Percentiles rank a stretch among this genome's conserved stretches.
Evolutionary conservation across 2,797 vertebrate species (phyloP).

Genomic region (Mormyrus hasselquistii): DNA sequence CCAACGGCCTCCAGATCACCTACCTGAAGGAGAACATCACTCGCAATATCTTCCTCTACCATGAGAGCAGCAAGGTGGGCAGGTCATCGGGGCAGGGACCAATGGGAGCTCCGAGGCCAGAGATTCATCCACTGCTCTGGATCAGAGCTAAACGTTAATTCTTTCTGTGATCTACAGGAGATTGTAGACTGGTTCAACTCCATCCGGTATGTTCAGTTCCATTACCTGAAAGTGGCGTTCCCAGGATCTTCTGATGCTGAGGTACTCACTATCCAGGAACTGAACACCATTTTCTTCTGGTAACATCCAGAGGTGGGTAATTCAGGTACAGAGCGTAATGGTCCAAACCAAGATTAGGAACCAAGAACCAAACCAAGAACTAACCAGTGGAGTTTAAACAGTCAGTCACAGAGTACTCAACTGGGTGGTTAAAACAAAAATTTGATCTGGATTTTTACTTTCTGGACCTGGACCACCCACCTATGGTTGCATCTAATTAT

Average conservation of each 20-base stretch:
- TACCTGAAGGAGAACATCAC: conserved; percentile 85
- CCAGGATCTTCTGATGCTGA: conserved; percentile 74
- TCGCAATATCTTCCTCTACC: conserved; percentile 83
- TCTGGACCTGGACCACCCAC: neutral
- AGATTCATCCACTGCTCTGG: neutral
- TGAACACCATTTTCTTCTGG: neutral
- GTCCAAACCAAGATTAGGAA: neutral
- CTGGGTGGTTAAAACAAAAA: neutral
- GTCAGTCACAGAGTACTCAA: neutral
- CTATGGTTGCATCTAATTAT: neutral
- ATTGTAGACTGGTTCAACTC: conserved; percentile 86
- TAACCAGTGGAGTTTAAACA: neutral
- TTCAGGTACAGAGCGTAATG: neutral
- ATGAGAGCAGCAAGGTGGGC: conserved; percentile 70
- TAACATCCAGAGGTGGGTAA: neutral
- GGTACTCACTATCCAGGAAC: conserved; percentile 49
- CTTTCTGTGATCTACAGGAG: conserved; percentile 55
- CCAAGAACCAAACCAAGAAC: neutral
- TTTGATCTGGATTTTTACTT: neutral
- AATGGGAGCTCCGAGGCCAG: neutral
- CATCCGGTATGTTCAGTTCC: conserved; percentile 77
- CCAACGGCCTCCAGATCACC: conserved; percentile 81
- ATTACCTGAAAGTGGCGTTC: conserved; percentile 83
- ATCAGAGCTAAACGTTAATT: neutral
- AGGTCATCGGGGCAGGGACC: neutral